Evolutionary conservation across 2,113 vertebrate species (phyloP), one percentile per base, ranked within the genome.

Genomic region (Xenopus borealis): DNA sequence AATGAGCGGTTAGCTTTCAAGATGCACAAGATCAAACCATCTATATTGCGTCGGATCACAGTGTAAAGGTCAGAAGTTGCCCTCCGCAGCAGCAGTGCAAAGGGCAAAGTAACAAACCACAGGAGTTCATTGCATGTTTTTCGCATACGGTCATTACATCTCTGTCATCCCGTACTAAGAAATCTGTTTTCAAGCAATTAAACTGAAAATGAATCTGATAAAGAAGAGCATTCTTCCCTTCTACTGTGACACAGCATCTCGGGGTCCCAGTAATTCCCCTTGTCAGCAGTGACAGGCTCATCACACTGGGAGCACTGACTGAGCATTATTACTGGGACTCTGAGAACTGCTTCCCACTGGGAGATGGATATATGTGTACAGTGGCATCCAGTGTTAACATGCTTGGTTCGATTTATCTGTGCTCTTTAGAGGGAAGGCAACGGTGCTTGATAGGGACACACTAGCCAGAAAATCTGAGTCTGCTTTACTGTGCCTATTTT

Each of bases 141-240:
- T 46, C 66, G 30, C 30, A 44, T 27, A 64, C 66, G 30, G 44
- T 69, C 47, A 76, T 63, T 14, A 18, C 46, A 62, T 75, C 30
- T 44, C 62, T 67, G 66, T 69, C 66, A 76, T 76, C 50, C 12
- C 12, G 27, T 44, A 63, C 73, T 62, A 66, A 63, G 58, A 69
- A 69, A 66, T 76, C 73, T 69, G 66, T 76, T 76, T 76, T 76
- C 73, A 76, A 76, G 73, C 73, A 76, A 76, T 76, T 76, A 76
- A 76, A 69, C 59, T 19, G 66, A 75, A 69, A 76, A 69, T 27
- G 53, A 59, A 76, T 76, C 73, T 76, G 73, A 76, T 76, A 76
- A 76, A 76, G 66, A 57, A 69, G 66, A 76, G 64, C 73, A 76
- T 69, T 63, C 47, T 20, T 76, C 59, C 73, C 73, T 76, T 58